Evolutionary conservation across 2,113 vertebrate genomes (phyloP).

Genomic region (western clawed frog (Xenopus tropicalis)): UCB_Xtro_10.0 CM004443.2:38941001-38941500

Average conservation of each 20-base stretch:
- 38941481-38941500: too few species aligned
- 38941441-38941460: too few species aligned
- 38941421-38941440: too few species aligned
- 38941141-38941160: constrained; percentile 53
- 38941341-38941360: too few species aligned
- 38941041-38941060: constrained; percentile 46
- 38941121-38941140: constrained; percentile 54
- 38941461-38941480: too few species aligned
- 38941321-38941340: too few species aligned
- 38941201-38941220: constrained; percentile 46
- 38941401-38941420: too few species aligned
- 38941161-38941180: constrained; percentile 32
- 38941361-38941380: too few species aligned
- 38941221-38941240: constrained; percentile 44
- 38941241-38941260: constrained; percentile 28
- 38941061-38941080: constrained; percentile 44
- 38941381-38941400: too few species aligned
- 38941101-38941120: constrained; percentile 48
- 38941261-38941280: neutral
- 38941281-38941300: neutral
- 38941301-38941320: too few species aligned
- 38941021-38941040: neutral
- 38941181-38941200: constrained; percentile 7
- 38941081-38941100: constrained; percentile 56
- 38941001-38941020: constrained; percentile 11